These are phyloP conservation scores for Erythrocercus mccallii DNA, from an alignment of 2,113 vertebrate species.

Conservation along the genomic window DNA sequence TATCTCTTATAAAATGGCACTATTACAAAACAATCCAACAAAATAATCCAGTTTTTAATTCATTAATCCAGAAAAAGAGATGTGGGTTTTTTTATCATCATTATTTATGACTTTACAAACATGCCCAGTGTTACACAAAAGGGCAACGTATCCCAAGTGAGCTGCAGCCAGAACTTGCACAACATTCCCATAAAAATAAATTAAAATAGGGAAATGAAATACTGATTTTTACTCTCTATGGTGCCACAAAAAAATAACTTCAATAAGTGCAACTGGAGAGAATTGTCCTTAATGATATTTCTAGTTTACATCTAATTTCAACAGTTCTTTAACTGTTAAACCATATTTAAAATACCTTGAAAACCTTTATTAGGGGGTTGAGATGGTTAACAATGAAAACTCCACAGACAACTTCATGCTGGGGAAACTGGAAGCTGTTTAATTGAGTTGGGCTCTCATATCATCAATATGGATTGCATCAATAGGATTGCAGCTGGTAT, in stretches of 20 bases:
- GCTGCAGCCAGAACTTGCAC: not conserved
- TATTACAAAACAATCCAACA: not conserved
- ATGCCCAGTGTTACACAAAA: not conserved
- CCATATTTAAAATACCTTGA: not conserved
- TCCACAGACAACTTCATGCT: not conserved
- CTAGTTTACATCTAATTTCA: not conserved
- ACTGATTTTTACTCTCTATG: not conserved
- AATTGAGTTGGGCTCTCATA: not conserved
- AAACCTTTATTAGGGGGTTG: not conserved
- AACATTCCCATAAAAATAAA: not conserved
- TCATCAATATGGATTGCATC: accelerated
- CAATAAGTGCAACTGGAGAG: not conserved
- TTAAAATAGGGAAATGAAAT: not conserved
- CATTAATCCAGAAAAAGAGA: not conserved
- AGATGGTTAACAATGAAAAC: not conserved
- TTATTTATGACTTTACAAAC: not conserved
- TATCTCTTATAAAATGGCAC: not conserved
- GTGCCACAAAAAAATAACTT: not conserved
- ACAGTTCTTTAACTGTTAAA: not conserved
- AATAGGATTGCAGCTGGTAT: not conserved
- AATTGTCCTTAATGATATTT: not conserved
- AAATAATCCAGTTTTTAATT: not conserved
- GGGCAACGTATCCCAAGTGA: not conserved
- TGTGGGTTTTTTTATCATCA: not conserved
- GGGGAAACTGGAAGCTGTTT: not conserved